Conservation (phyloP, 30 jellyfish, hydroid and myxozoan species). For the Nemopilema nomurai region DNA sequence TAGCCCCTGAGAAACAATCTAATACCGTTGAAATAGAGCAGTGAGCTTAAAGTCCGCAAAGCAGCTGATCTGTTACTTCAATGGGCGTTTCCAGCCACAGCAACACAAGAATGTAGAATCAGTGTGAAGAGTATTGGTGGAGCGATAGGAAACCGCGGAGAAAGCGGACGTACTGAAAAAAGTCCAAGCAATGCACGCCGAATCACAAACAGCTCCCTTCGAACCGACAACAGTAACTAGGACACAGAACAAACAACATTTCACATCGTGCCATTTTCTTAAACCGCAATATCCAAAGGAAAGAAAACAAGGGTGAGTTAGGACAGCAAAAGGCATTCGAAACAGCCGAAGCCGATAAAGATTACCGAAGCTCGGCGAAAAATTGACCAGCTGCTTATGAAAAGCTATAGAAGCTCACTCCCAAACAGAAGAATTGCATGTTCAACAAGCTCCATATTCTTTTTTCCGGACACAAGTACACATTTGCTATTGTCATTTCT, state of each 20-base stretch:
- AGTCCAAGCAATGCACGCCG: neutral
- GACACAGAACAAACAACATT: neutral
- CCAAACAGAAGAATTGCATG: too few relatives aligned
- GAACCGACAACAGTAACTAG: neutral
- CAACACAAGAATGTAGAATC: neutral
- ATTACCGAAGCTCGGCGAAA: too few relatives aligned
- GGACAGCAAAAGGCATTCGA: neutral
- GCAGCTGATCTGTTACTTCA: neutral
- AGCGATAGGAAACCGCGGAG: neutral
- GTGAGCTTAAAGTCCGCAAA: neutral
- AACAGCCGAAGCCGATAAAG: neutral
- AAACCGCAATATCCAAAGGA: neutral
- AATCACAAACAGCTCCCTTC: neutral
- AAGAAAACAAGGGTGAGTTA: neutral
- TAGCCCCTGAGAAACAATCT: too few relatives aligned
- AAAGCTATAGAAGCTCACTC: too few relatives aligned
- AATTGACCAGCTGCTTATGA: too few relatives aligned
- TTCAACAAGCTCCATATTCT: too few relatives aligned
- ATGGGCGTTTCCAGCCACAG: neutral
- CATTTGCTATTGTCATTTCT: too few relatives aligned
- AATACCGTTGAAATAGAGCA: too few relatives aligned
- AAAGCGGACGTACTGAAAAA: neutral
- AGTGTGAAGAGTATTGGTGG: neutral
- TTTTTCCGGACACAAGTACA: too few relatives aligned
- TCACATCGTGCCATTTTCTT: neutral